A percentile compares a stretch with the other conserved stretches of the same genome.
These are phyloP conservation scores for Parambassis ranga DNA, from an alignment of 2,797 vertebrate species.

Conservation along the genomic window DNA sequence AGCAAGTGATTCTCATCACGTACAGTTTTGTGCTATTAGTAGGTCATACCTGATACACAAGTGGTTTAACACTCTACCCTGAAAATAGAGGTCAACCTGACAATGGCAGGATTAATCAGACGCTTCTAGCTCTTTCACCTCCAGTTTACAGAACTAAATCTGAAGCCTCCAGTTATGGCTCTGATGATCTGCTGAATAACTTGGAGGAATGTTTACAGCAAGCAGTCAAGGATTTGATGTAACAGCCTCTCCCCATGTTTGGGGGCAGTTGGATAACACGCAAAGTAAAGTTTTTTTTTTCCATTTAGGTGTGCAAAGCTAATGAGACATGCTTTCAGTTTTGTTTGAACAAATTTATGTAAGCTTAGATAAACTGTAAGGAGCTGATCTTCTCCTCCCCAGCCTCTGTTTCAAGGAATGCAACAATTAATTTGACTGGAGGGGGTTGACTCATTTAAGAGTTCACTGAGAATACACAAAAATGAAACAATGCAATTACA, in stretches of 20 bases:
- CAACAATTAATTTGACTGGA: too few relatives aligned
- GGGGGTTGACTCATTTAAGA: too few relatives aligned
- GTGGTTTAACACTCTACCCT: slow-evolving; percentile 59
- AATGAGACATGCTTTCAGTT: too few relatives aligned
- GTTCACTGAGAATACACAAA: background rate
- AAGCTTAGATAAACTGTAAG: too few relatives aligned
- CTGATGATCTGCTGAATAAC: background rate
- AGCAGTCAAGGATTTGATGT: background rate
- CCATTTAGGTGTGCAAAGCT: too few relatives aligned
- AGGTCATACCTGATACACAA: slow-evolving; percentile 58
- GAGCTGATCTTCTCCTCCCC: too few relatives aligned
- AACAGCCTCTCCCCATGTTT: background rate
- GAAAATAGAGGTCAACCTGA: slow-evolving; percentile 62
- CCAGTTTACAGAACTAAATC: slow-evolving; percentile 17
- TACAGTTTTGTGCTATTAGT: slow-evolving; percentile 45
- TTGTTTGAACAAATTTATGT: too few relatives aligned
- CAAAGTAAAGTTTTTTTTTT: too few relatives aligned
- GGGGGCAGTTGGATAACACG: too few relatives aligned
- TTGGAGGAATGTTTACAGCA: background rate
- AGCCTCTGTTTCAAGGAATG: too few relatives aligned
- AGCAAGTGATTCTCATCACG: slow-evolving; percentile 50
- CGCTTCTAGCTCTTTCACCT: slow-evolving; percentile 40
- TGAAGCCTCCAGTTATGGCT: background rate
- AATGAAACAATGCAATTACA: background rate
- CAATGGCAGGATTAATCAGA: slow-evolving; percentile 59